Percentiles rank a stretch among this genome's conserved stretches.
phyloP scores from a whole-genome alignment of 2,888 invertebrate genomes.

The Eupithecia dodoneata region DNA sequence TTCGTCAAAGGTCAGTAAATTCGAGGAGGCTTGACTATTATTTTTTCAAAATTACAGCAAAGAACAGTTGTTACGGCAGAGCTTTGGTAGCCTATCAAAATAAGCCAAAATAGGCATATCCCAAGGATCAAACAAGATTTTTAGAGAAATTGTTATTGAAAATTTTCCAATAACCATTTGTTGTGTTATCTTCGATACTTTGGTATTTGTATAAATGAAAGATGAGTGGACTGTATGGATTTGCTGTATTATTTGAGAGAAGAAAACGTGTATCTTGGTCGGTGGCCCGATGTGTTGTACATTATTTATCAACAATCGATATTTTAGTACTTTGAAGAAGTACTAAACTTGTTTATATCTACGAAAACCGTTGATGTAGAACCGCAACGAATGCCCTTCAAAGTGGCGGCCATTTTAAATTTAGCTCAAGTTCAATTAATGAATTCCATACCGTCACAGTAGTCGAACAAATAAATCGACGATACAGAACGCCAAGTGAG shows the following conservation, averaged over 20 bases:
- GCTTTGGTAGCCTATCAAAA: not conserved
- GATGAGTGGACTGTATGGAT: no score
- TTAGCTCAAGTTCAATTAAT: slow-evolving; percentile 37
- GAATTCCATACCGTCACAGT: not conserved
- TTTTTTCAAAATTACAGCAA: not conserved
- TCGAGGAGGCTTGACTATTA: not conserved
- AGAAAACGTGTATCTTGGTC: no score
- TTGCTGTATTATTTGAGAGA: no score
- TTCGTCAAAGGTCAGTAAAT: slow-evolving; percentile 72
- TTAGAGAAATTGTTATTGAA: not conserved
- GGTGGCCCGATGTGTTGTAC: no score
- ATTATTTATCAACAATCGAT: not conserved
- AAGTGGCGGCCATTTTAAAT: not conserved
- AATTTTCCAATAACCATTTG: not conserved
- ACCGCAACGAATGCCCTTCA: not conserved
- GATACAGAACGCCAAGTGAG: not conserved
- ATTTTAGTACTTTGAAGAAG: not conserved
- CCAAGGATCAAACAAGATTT: not conserved
- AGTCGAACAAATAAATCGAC: slow-evolving; percentile 7
- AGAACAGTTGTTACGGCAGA: not conserved
- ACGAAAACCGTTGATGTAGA: not conserved
- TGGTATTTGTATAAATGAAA: no score
- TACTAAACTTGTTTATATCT: not conserved
- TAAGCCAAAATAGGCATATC: not conserved
- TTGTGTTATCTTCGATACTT: no score